phyloP scores from a whole-genome alignment of 2,888 invertebrate species.

The Tenthredo notha region DNA sequence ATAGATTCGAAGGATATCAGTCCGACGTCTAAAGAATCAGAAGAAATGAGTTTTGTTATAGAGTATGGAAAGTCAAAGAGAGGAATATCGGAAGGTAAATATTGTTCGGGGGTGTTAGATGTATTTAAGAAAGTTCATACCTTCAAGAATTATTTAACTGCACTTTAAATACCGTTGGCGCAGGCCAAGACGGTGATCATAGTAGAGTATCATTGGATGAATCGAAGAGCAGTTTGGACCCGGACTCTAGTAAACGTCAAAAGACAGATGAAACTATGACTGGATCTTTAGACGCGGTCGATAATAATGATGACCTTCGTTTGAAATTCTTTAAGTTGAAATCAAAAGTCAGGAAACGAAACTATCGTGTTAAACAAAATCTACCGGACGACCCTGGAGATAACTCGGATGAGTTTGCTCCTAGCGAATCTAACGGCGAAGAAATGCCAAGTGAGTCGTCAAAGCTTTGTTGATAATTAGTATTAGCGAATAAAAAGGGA shows the following conservation, averaged over 20 bases:
- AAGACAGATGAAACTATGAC: conserved; percentile 62
- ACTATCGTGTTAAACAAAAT: conserved; percentile 66
- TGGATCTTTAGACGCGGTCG: conserved; percentile 37
- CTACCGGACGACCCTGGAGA: conserved; percentile 59
- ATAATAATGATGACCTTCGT: conserved; percentile 37
- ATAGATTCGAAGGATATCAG: background rate
- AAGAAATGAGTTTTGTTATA: background rate
- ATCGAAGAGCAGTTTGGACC: conserved; percentile 62
- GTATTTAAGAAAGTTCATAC: background rate
- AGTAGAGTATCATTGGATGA: conserved; percentile 64
- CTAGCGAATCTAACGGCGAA: conserved; percentile 55
- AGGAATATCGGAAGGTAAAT: conserved; percentile 44
- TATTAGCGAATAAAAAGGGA: background rate
- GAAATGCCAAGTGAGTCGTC: conserved; percentile 48
- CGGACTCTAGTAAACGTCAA: conserved; percentile 67
- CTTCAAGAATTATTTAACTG: conserved; percentile 1
- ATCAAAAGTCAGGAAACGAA: conserved; percentile 68
- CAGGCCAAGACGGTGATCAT: conserved; percentile 53
- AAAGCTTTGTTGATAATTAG: background rate
- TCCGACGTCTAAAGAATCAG: background rate
- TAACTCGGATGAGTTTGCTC: conserved; percentile 57
- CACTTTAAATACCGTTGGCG: conserved; percentile 3
- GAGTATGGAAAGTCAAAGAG: conserved; percentile 29
- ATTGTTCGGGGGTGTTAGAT: background rate
- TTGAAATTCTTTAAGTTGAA: conserved; percentile 65